These are phyloP conservation scores for Erpetoichthys calabaricus DNA, from an alignment of 2,797 vertebrate species.

Conservation along the genomic window DNA sequence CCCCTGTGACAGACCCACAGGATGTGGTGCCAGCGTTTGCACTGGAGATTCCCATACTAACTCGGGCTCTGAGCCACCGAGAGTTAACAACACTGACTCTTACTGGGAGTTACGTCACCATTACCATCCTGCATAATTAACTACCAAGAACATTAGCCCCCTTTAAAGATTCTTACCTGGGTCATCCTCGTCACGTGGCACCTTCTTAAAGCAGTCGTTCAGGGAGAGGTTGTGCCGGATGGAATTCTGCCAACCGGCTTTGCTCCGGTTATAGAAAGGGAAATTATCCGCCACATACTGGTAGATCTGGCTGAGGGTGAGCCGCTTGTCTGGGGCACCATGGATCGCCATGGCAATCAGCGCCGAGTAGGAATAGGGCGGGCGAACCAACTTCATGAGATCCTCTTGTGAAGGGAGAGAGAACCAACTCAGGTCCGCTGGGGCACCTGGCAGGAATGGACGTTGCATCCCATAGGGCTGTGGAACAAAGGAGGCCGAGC, in stretches of 20 bases:
- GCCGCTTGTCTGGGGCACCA: constrained; percentile 59
- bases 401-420: constrained; percentile 80
- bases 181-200: constrained; percentile 64
- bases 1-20: too few relatives aligned
- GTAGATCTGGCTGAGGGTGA: constrained; percentile 91
- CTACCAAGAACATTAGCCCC: too few relatives aligned
- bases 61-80: too few relatives aligned
- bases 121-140: too few relatives aligned
- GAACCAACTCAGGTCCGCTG: constrained; percentile 72
- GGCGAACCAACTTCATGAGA: constrained; percentile 71
- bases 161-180: constrained; percentile 74
- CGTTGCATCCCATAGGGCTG: constrained; percentile 77
- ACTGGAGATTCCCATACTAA: too few relatives aligned
- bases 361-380: constrained; percentile 88
- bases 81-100: too few relatives aligned
- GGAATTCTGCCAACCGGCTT: constrained; percentile 89
- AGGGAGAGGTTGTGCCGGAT: constrained; percentile 88
- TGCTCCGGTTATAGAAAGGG: constrained; percentile 82
- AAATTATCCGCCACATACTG: constrained; percentile 80
- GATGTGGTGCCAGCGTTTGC: too few relatives aligned
- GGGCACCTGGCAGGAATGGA: constrained; percentile 66
- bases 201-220: constrained; percentile 83
- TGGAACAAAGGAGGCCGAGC: constrained; percentile 71
- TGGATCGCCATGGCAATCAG: constrained; percentile 95
- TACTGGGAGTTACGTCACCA: too few relatives aligned